phyloP scores from a whole-genome alignment of 2,113 vertebrate genomes.

The Podocnemis expansa region DNA sequence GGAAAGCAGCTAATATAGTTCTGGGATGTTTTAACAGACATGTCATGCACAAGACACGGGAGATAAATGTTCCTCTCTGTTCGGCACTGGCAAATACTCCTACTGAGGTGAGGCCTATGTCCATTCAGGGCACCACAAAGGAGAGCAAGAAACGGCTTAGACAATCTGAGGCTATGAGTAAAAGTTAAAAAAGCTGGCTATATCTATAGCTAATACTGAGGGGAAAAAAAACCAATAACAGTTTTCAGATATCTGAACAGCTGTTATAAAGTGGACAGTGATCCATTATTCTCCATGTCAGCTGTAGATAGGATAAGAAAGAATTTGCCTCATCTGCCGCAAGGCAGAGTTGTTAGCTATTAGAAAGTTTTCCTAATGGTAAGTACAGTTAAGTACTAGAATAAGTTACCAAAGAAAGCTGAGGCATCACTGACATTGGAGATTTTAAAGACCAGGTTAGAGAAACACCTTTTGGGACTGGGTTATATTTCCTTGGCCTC shows the following conservation, averaged over 20 bases:
- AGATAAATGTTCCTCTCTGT: neutral
- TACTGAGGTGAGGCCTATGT: neutral
- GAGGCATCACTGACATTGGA: neutral
- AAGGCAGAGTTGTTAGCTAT: neutral
- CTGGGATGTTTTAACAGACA: neutral
- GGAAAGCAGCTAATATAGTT: neutral
- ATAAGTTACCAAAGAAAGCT: neutral
- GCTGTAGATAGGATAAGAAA: neutral
- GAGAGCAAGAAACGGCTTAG: neutral
- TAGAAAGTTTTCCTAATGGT: neutral
- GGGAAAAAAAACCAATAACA: too few relatives aligned
- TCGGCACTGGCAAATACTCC: neutral
- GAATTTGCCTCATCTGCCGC: neutral
- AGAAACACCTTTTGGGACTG: neutral
- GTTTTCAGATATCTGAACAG: too few relatives aligned
- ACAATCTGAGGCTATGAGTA: neutral
- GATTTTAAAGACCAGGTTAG: neutral
- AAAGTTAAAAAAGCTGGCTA: neutral
- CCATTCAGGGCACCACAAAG: neutral
- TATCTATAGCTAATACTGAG: too few relatives aligned
- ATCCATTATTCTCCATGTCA: neutral
- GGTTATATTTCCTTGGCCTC: neutral
- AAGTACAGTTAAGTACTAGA: neutral
- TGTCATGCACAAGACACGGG: neutral
- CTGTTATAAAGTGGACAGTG: too few relatives aligned